phyloP scores from a whole-genome alignment of 30 jellyfish, hydroid and myxozoan species.

The Hydra vulgaris region DNA sequence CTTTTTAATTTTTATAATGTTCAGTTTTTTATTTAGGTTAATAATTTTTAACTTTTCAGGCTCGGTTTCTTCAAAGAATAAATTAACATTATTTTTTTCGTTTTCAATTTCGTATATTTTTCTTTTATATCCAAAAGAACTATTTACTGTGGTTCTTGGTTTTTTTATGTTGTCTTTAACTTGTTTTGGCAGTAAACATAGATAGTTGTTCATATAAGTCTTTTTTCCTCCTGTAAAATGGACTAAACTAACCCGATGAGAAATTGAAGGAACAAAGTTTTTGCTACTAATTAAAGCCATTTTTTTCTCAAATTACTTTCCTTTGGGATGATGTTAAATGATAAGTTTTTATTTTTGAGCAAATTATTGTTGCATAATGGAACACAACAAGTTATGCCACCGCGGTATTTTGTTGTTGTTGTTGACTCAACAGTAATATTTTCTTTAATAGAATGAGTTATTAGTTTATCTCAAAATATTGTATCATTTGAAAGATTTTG shows the following conservation, averaged over 20 bases:
- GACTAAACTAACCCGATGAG: not conserved
- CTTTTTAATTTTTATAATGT: not conserved
- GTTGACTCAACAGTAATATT: not conserved
- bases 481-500: not conserved
- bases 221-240: not conserved
- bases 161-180: not conserved
- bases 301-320: not conserved
- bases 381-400: too few species aligned
- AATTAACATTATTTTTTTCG: too few species aligned
- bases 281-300: not conserved
- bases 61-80: not conserved
- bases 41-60: not conserved
- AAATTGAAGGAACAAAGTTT: not conserved
- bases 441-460: not conserved
- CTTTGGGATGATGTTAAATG: not conserved
- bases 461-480: not conserved
- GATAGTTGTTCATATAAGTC: not conserved
- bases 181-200: not conserved
- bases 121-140: not conserved
- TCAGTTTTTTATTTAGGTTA: not conserved
- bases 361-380: too few species aligned
- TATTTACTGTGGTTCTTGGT: not conserved
- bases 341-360: not conserved
- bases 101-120: not conserved
- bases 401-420: not conserved